Evolutionary conservation across 2,797 vertebrate species (phyloP), one percentile per base, ranked within the genome.

Genomic region (Aplochiton taeniatus): DNA sequence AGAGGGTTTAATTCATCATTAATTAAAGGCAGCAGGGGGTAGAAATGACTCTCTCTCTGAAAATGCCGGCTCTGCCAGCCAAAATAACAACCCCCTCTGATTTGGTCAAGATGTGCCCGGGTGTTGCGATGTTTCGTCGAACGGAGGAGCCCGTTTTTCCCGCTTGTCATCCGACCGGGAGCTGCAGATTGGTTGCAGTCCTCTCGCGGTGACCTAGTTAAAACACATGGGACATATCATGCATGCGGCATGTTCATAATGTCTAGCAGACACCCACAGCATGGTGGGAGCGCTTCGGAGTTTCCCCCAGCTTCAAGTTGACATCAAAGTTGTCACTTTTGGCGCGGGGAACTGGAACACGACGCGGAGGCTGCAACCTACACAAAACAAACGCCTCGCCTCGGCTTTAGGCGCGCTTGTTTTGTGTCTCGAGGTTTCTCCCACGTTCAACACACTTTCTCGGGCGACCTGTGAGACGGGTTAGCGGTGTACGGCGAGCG

Each of bases 1-100:
- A 69, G 73, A 70, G 74, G 51, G 78, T 85, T 89, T 90, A 85
- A 90, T 91, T 90, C 78, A 87, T 90, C 84, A 86, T 76, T 87
- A 85, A 89, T 89, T 86, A 86, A 88, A 84, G 81, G 85, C 82
- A 84, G 83, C 80, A 83, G 83, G 83, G 73, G 78, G 78, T 77
- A 75, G 18, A 69, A 72, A 82, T 87, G 81, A 85, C 61, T 81
- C 79, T 79, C 70, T 81, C 80, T 73, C 61, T 63, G 66, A 79
- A 85, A 85, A 79, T 86, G 73, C 71, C 63, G 67, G 76, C 74
- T 65, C 57, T 58, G 62, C 71, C 65, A 68, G 73, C 63, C 63
- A 74, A 79, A 87, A 73, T 73, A 83, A 82, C 73, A 79, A 78
- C 61, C 63, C 19, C 57, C 68, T 71, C 43, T 84, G 84, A 88